Base-by-base conservation (phyloP, 2,888 invertebrate species). In the Prosopocoilus inquinatus region DNA sequence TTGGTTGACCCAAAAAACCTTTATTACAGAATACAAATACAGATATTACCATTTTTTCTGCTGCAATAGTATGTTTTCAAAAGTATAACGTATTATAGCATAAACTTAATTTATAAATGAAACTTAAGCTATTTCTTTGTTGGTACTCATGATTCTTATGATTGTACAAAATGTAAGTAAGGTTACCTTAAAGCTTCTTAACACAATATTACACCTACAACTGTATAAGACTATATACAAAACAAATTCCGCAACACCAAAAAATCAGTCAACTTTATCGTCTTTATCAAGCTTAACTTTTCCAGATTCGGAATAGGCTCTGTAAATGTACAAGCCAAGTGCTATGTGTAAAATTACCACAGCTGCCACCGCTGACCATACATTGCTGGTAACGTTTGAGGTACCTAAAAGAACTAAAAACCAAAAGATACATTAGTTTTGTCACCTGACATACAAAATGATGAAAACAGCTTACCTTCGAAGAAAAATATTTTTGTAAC, bases 281-380 rank as follows among this genome's bases (percentile, higher is more conserved):
- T 67, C 65, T 65, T 75, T 75, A 15, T 66, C 66, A n/a, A 62
- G 53, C 57, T 63, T 67, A 46, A 69, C 43, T 68, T 72, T 80
- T 9, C 74, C 83, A 9, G 77, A 59, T 63, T 83, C 76, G 63
- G 84, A 85, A 73, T 91, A 92, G 0, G 91, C 91, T 68, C 82
- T 83, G 71, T 86, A 89, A 67, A 93, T 90, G 70, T 90, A 92
- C 44, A 89, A 77, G 20, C 88, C 92, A 56, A 93, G 72, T 2
- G 90, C 89, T 59, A 90, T 70, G 71, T 93, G 92, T 50, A 93
- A 77, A 4, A 88, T 84, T 4, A 90, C 67, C 8, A 93, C 85
- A 0, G 92, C 88, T 44, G 87, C 82, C 36, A 89, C 83, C 16
- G 92, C 92, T 2, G 92, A 85, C 73, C 87, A 90, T 33, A 92